These are phyloP conservation scores for Anthoscopus minutus DNA, from an alignment of 2,113 vertebrate genomes.

Conservation along the genomic window DNA sequence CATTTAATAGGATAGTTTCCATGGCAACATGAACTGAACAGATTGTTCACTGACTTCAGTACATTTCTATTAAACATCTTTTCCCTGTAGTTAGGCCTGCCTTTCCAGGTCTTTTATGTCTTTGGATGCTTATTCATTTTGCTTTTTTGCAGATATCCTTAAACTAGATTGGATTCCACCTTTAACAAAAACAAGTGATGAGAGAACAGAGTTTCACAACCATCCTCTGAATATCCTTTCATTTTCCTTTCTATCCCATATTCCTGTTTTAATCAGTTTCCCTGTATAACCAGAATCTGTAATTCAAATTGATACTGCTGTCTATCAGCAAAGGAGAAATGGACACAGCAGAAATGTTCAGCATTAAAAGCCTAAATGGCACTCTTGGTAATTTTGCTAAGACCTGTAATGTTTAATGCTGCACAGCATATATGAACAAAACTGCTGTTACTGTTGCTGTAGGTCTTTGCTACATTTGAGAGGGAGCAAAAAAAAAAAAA, in stretches of 20 bases:
- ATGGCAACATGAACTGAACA: slow-evolving; percentile 64
- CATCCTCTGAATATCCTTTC: not conserved
- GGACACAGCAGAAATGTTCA: not conserved
- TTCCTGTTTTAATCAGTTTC: not conserved
- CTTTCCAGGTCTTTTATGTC: not conserved
- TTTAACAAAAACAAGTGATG: not conserved
- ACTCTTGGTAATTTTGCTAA: not conserved
- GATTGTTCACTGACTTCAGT: slow-evolving; percentile 64
- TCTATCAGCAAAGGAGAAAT: not conserved
- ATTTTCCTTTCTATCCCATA: not conserved
- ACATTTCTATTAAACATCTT: slow-evolving; percentile 60
- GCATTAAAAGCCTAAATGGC: not conserved
- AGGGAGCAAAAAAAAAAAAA: no score
- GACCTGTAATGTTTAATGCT: not conserved
- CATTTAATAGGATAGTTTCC: slow-evolving; percentile 67
- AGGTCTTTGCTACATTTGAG: not conserved
- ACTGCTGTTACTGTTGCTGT: not conserved
- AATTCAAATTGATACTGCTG: not conserved
- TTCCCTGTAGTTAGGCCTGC: slow-evolving; percentile 30
- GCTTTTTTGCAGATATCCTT: not conserved
- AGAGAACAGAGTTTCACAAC: not conserved
- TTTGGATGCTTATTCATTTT: not conserved
- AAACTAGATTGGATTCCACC: not conserved
- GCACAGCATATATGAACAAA: not conserved
- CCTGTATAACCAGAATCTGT: not conserved